Evolutionary conservation across 2,888 invertebrate genomes (phyloP).

Genomic region (Aphodius granarius): DNA sequence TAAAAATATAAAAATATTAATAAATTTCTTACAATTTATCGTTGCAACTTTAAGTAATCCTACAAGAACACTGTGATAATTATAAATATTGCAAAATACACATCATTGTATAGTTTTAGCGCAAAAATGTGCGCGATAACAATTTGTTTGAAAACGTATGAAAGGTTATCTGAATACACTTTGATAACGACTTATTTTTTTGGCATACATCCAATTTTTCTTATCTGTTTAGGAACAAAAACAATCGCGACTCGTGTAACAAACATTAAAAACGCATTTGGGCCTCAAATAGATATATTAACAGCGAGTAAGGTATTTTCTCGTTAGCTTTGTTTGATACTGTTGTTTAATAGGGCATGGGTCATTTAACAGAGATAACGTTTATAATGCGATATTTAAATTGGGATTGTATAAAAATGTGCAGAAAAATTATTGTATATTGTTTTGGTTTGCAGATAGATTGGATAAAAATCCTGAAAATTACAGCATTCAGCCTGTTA

Average conservation of each 20-base stretch:
- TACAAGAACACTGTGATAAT: neutral
- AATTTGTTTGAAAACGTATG: neutral
- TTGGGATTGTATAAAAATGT: neutral
- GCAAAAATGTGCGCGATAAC: neutral
- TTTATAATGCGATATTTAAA: neutral
- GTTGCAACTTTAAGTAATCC: neutral
- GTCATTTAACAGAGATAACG: neutral
- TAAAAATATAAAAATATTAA: no score
- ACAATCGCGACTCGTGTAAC: neutral
- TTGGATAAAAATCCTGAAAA: no score
- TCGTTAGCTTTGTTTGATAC: neutral
- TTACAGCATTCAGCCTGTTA: no score
- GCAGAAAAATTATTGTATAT: neutral
- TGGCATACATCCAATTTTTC: neutral
- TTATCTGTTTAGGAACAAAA: neutral
- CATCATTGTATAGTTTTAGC: neutral
- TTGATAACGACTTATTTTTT: neutral
- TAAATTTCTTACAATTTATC: no score
- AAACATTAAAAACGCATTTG: neutral
- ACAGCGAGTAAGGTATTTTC: neutral
- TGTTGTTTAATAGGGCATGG: neutral
- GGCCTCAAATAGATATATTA: neutral
- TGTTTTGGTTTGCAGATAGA: neutral
- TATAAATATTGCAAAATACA: neutral
- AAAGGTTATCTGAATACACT: neutral